Conservation (phyloP, 2,797 vertebrate species). For the Iguana delicatissima region DNA sequence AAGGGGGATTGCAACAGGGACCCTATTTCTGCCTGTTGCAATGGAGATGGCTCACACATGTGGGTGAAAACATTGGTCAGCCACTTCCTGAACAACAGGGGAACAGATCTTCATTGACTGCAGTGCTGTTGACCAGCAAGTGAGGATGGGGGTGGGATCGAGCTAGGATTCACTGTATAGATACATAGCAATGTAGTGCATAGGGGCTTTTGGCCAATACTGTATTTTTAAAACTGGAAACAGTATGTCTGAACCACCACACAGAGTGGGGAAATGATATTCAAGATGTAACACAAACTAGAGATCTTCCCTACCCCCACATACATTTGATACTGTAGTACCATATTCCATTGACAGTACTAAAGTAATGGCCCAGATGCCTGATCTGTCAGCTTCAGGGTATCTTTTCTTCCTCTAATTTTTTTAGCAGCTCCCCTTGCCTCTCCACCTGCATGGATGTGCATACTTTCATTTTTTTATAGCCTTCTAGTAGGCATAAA, state of each 20-base stretch:
- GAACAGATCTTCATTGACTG: no score
- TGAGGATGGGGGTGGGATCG: no score
- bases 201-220: no score
- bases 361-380: neutral
- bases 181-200: no score
- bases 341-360: no score
- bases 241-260: neutral
- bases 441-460: slow-evolving; percentile 38
- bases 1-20: no score
- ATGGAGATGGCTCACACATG: no score
- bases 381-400: neutral
- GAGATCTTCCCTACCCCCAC: neutral
- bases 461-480: slow-evolving; percentile 55
- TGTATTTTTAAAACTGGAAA: neutral
- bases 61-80: no score
- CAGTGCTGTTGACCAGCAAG: no score
- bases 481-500: slow-evolving; percentile 67
- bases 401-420: neutral
- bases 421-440: neutral
- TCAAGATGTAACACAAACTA: neutral
- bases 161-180: no score
- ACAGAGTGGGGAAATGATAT: neutral
- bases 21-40: no score
- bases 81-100: no score
- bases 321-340: neutral